These are phyloP conservation scores for Nomada flava DNA, from an alignment of 2,888 invertebrate genomes.

Conservation along the genomic window DNA sequence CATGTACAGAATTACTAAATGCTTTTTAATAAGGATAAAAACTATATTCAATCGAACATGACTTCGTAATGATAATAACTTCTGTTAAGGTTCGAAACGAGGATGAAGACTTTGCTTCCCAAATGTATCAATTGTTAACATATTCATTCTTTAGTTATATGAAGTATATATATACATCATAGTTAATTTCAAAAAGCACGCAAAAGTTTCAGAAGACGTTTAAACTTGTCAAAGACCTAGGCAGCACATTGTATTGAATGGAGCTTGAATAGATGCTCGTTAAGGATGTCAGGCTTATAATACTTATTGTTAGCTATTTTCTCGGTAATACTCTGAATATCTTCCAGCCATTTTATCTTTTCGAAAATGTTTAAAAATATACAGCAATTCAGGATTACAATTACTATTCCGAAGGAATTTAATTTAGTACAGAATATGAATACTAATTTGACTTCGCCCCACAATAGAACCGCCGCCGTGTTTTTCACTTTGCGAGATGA, in stretches of 20 bases:
- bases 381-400: neutral
- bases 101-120: too few relatives aligned
- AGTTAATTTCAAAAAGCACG: neutral
- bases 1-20: too few relatives aligned
- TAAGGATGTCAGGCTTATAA: neutral
- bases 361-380: neutral
- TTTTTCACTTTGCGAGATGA: too few relatives aligned
- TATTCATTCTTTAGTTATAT: neutral
- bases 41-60: too few relatives aligned
- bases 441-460: too few relatives aligned
- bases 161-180: neutral
- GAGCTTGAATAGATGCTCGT: neutral
- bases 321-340: neutral
- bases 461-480: too few relatives aligned
- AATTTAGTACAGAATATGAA: too few relatives aligned
- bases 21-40: too few relatives aligned
- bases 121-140: neutral
- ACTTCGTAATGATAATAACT: too few relatives aligned
- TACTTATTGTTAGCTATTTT: neutral
- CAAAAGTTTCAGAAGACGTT: neutral
- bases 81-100: too few relatives aligned
- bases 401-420: neutral
- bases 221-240: neutral
- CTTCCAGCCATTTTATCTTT: neutral
- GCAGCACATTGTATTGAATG: neutral